Percentiles rank a stretch among this genome's conserved stretches.
Conservation (phyloP, 2,797 vertebrate species). For the Brachymystax lenok region DNA sequence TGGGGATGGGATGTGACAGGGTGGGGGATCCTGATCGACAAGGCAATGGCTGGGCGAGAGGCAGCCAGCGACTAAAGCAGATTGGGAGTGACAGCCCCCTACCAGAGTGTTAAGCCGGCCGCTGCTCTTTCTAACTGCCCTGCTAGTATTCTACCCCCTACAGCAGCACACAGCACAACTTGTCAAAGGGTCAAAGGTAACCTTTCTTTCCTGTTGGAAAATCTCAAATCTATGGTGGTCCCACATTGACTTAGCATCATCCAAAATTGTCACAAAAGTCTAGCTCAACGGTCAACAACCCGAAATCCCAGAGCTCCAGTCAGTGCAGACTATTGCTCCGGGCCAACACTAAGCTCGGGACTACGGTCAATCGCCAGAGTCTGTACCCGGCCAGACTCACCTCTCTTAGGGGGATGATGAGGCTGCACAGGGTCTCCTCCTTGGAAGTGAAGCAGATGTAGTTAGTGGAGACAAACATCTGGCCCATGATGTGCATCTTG, state of each 20-base stretch:
- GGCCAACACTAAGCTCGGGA: neutral
- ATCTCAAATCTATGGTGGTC: no score
- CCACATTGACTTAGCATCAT: no score
- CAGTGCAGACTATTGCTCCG: no score
- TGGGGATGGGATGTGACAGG: neutral
- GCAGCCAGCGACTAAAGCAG: conserved; percentile 6
- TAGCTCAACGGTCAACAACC: no score
- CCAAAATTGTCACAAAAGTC: no score
- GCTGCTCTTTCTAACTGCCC: conserved; percentile 1
- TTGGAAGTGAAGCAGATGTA: conserved; percentile 99
- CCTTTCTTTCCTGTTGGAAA: no score
- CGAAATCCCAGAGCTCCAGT: neutral
- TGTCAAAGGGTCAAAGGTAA: no score
- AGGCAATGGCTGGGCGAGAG: neutral
- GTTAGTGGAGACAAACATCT: conserved; percentile 99
- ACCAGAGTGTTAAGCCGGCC: conserved; percentile 15
- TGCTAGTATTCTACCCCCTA: neutral
- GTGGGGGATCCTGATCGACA: neutral
- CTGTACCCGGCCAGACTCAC: conserved; percentile 58
- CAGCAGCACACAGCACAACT: no score
- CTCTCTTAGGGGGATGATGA: conserved; percentile 96
- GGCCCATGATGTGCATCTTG: conserved; percentile 96
- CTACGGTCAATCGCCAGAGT: neutral
- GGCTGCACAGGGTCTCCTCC: conserved; percentile 92
- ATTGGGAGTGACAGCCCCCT: conserved; percentile 16